A percentile compares a stretch with the other conserved stretches of the same genome.
phyloP scores from a whole-genome alignment of 2,113 vertebrate genomes.

The Labrus mixtus region DNA sequence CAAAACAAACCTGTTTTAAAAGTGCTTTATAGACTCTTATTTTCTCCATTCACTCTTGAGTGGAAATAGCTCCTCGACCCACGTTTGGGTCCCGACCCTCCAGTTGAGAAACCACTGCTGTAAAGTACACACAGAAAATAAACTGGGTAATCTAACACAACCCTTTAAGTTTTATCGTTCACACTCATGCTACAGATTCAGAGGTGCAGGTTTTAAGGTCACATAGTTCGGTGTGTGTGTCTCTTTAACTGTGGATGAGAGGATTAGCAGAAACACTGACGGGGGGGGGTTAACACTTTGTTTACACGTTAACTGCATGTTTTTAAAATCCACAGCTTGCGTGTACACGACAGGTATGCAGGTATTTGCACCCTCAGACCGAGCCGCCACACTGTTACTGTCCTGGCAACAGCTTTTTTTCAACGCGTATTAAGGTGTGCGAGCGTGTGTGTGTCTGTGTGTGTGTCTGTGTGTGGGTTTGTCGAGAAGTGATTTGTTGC shows the following conservation, averaged over 20 bases:
- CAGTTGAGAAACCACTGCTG: too few species aligned
- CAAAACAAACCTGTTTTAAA: too few species aligned
- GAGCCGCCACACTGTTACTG: not conserved
- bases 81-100: too few species aligned
- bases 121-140: not conserved
- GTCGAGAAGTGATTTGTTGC: slow-evolving; percentile 59
- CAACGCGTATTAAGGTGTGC: not conserved
- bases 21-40: too few species aligned
- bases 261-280: too few species aligned
- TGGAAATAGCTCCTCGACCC: too few species aligned
- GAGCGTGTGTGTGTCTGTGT: not conserved
- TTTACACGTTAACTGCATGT: not conserved
- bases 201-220: too few species aligned
- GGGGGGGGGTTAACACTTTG: not conserved
- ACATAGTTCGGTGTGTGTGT: not conserved
- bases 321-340: slow-evolving; percentile 15
- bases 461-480: slow-evolving; percentile 20
- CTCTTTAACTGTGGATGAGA: not conserved
- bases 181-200: not conserved
- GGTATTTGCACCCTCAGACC: not conserved
- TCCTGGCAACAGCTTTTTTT: not conserved
- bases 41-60: too few species aligned
- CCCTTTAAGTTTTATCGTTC: too few species aligned
- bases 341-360: not conserved
- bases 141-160: not conserved